phyloP scores from a whole-genome alignment of 2,113 vertebrate genomes.

The Phyllopteryx taeniolatus region DNA sequence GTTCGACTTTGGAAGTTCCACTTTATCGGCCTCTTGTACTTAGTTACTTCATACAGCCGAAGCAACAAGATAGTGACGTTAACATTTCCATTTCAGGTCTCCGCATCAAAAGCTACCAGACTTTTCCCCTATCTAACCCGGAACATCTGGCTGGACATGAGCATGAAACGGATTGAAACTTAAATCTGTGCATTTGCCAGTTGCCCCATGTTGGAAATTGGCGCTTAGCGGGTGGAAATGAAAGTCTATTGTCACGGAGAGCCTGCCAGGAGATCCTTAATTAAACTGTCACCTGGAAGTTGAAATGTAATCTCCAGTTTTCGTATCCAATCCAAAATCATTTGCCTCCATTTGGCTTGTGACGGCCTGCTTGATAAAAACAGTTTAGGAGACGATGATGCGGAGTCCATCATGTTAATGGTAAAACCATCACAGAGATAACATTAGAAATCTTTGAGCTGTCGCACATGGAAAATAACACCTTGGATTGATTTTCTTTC shows the following conservation, averaged over 20 bases:
- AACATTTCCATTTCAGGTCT: constrained; percentile 61
- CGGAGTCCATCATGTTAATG: constrained; percentile 43
- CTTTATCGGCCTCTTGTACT: background rate
- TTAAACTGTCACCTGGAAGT: constrained; percentile 79
- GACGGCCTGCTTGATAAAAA: constrained; percentile 62
- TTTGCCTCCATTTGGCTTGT: constrained; percentile 65
- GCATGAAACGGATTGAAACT: constrained; percentile 74
- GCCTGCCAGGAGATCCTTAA: constrained; percentile 74
- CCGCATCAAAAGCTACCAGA: constrained; percentile 51
- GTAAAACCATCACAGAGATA: constrained; percentile 38
- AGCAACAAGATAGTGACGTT: constrained; percentile 28
- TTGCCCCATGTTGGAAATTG: constrained; percentile 69
- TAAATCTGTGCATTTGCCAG: constrained; percentile 72
- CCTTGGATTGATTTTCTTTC: constrained; percentile 31
- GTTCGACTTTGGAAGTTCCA: background rate
- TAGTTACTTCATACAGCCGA: constrained; percentile 8
- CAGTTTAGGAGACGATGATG: constrained; percentile 43
- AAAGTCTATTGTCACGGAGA: constrained; percentile 74
- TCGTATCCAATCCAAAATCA: constrained; percentile 70
- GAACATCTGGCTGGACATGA: constrained; percentile 71
- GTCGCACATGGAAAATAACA: constrained; percentile 37
- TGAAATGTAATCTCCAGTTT: constrained; percentile 74
- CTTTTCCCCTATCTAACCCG: constrained; percentile 63
- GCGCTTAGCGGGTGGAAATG: constrained; percentile 72
- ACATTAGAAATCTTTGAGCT: constrained; percentile 31